Evolutionary conservation across 2,797 vertebrate species (phyloP).

Genomic region (Mormyrops attenuatus): DNA sequence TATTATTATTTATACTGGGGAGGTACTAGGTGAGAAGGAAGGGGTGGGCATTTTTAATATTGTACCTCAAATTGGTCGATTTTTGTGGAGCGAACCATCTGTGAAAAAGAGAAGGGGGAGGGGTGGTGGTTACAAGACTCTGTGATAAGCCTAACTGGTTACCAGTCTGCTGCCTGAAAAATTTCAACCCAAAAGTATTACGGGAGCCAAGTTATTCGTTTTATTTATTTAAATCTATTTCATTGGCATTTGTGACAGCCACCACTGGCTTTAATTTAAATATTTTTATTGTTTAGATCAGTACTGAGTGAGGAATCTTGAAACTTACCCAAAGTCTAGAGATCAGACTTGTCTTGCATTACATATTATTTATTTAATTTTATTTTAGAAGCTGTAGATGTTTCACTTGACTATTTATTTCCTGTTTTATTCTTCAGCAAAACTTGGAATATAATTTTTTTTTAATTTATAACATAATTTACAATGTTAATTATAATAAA

Average conservation of each 20-base stretch:
- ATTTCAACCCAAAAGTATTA: background rate
- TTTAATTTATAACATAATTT: background rate
- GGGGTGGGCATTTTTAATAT: slow-evolving; percentile 57
- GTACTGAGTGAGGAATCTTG: background rate
- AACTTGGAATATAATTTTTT: background rate
- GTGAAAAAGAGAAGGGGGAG: slow-evolving; percentile 69
- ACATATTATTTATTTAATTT: background rate
- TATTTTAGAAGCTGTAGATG: background rate
- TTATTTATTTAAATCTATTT: background rate
- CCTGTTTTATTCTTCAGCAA: background rate
- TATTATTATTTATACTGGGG: slow-evolving; percentile 60
- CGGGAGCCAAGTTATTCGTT: background rate
- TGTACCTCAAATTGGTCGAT: slow-evolving; percentile 71
- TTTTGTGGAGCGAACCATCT: slow-evolving; percentile 71
- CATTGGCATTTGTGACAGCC: background rate
- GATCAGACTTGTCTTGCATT: background rate
- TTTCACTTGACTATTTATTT: background rate
- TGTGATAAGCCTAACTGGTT: slow-evolving; percentile 35
- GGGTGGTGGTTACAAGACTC: slow-evolving; percentile 64
- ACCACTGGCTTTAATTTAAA: background rate
- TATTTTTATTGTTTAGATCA: background rate
- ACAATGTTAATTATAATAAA: background rate
- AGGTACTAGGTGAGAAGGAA: slow-evolving; percentile 61
- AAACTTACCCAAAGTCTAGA: background rate
- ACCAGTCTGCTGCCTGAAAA: slow-evolving; percentile 13